Percentiles rank a stretch among this genome's conserved stretches.
Evolutionary conservation across 2,888 invertebrate genomes (phyloP).

Genomic region (Merodon equestris): DNA sequence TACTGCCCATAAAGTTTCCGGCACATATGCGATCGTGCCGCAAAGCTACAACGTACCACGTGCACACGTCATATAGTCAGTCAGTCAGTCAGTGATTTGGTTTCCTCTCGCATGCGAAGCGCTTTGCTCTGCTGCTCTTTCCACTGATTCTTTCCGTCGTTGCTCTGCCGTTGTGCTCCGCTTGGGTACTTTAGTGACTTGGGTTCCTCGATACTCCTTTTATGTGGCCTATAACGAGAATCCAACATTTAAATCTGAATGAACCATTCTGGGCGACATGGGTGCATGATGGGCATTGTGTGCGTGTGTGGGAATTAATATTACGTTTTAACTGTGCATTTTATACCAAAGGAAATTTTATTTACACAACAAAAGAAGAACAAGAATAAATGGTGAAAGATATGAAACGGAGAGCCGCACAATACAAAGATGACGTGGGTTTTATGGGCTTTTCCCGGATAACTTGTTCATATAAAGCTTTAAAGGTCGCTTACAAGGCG

Average conservation of each 20-base stretch:
- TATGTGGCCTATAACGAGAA: too few species aligned
- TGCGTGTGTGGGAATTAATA: conserved; percentile 45
- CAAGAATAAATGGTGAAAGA: too few species aligned
- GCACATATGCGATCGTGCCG: conserved; percentile 36
- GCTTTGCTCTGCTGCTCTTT: not conserved
- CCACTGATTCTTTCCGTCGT: too few species aligned
- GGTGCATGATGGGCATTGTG: not conserved
- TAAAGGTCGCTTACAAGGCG: too few species aligned
- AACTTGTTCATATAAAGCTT: too few species aligned
- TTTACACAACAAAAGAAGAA: conserved; percentile 13
- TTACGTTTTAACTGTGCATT: conserved; percentile 26
- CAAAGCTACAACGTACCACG: conserved; percentile 15
- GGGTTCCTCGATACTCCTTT: too few species aligned
- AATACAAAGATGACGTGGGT: too few species aligned
- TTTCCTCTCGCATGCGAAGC: conserved; percentile 13
- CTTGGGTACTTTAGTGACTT: too few species aligned
- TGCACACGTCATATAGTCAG: conserved; percentile 6
- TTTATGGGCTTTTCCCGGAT: too few species aligned
- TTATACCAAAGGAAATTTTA: conserved; percentile 31
- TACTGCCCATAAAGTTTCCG: conserved; percentile 52
- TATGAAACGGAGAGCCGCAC: too few species aligned
- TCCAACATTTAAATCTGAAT: too few species aligned
- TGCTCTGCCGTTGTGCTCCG: too few species aligned
- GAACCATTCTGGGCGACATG: not conserved
- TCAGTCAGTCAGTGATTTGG: not conserved